phyloP scores from a whole-genome alignment of 1,140 invertebrate genomes.

The Rhopalosiphum maidis region DNA sequence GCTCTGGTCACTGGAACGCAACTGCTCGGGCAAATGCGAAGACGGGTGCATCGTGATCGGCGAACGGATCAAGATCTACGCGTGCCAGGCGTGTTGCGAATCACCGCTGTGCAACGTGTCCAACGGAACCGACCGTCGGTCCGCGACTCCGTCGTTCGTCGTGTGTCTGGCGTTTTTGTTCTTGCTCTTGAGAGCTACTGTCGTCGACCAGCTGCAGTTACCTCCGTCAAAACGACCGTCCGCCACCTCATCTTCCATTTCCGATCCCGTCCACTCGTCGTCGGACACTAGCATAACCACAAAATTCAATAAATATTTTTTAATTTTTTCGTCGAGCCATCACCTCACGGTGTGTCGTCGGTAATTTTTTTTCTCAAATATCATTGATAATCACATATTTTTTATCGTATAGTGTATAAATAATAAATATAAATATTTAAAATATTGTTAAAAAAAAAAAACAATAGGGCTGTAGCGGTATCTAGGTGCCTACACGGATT shows the following conservation, averaged over 20 bases:
- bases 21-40: constrained; percentile 81
- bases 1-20: constrained; percentile 82
- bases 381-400: not conserved
- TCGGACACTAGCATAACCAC: not conserved
- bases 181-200: not conserved
- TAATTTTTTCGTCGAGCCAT: not conserved
- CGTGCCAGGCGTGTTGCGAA: constrained; percentile 80
- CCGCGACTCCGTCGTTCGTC: not conserved
- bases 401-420: not conserved
- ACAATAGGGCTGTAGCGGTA: too few relatives aligned
- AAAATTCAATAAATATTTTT: not conserved
- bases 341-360: too few relatives aligned
- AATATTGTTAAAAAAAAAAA: too few relatives aligned
- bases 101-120: constrained; percentile 79
- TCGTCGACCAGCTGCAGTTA: not conserved
- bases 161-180: not conserved
- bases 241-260: not conserved
- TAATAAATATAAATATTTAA: too few relatives aligned
- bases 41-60: constrained; percentile 84
- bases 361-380: not conserved
- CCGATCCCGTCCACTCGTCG: not conserved
- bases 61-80: constrained; percentile 83
- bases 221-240: not conserved
- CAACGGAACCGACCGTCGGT: constrained; percentile 63
- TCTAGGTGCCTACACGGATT: too few relatives aligned